A percentile compares a stretch with the other conserved stretches of the same genome.
These are phyloP conservation scores for Phyllostomus hastatus DNA, from an alignment of 2,113 vertebrate species.

Conservation along the genomic window DNA sequence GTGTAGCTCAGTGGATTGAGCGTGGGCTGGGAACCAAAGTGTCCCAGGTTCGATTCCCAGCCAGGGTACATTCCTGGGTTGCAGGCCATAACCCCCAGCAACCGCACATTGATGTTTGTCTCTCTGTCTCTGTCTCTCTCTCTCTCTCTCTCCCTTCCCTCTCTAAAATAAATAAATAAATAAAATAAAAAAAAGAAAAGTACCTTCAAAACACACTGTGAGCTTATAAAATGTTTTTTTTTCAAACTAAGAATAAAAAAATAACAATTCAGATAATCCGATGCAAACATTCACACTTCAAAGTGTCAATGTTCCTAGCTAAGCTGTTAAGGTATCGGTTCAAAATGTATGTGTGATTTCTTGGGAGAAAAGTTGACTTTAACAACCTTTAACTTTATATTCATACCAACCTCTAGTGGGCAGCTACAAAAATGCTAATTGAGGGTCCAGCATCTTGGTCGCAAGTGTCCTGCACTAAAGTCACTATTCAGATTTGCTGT, in stretches of 20 bases:
- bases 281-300: background rate
- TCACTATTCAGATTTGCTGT: background rate
- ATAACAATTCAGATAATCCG: background rate
- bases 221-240: background rate
- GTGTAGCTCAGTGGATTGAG: too few species aligned
- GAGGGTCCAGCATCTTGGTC: background rate
- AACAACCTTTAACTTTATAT: background rate
- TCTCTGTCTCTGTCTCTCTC: too few species aligned
- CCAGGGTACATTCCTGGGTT: too few species aligned
- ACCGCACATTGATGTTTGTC: too few species aligned
- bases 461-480: constrained; percentile 17
- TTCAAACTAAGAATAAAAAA: background rate
- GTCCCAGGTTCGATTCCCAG: too few species aligned
- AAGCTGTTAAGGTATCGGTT: background rate
- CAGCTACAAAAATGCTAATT: constrained; percentile 45
- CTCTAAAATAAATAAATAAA: too few species aligned
- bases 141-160: too few species aligned
- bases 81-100: too few species aligned
- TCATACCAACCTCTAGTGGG: constrained; percentile 5
- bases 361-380: constrained; percentile 33
- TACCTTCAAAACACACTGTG: background rate
- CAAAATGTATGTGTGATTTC: background rate
- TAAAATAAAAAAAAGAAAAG: background rate
- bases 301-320: background rate
- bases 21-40: too few species aligned